A percentile compares a stretch with the other conserved stretches of the same genome.
These are phyloP conservation scores for Oryzias sinensis DNA, from an alignment of 2,797 vertebrate species.

Conservation along the genomic window DNA sequence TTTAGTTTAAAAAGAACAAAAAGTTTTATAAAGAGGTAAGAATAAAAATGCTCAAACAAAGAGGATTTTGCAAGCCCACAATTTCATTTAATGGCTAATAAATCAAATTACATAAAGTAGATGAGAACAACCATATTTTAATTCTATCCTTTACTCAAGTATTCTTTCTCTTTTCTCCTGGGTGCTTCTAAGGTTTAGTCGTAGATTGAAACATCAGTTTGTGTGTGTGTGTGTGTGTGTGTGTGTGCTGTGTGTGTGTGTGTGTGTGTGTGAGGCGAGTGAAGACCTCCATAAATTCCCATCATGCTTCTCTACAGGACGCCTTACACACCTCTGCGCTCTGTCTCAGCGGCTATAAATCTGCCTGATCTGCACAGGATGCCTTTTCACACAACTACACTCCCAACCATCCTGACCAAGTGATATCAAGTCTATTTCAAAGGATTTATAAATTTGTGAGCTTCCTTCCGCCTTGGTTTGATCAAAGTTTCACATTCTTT, in stretches of 20 bases:
- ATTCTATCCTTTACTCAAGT: background rate
- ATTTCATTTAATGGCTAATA: too few relatives aligned
- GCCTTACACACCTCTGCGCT: conserved; percentile 45
- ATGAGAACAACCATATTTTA: background rate
- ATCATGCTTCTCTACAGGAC: conserved; percentile 37
- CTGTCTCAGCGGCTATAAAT: conserved; percentile 62
- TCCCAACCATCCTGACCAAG: conserved; percentile 25
- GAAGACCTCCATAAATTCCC: conserved; percentile 57
- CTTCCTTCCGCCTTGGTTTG: conserved; percentile 31
- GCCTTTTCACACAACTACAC: conserved; percentile 38
- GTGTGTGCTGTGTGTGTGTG: conserved; percentile 7
- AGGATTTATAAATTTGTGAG: conserved; percentile 57
- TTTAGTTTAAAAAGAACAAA: too few relatives aligned
- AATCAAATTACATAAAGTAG: too few relatives aligned
- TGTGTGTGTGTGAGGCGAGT: conserved; percentile 9
- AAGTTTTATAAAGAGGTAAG: too few relatives aligned
- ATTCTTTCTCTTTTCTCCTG: background rate
- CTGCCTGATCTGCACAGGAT: conserved; percentile 36
- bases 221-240: conserved; percentile 9
- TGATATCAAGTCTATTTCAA: conserved; percentile 56
- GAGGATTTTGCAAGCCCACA: too few relatives aligned
- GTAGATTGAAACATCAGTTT: conserved; percentile 7
- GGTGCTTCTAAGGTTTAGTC: conserved; percentile 1
- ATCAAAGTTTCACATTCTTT: conserved; percentile 62
- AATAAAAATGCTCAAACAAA: too few relatives aligned